A percentile compares a stretch with the other conserved stretches of the same genome.
phyloP scores from a whole-genome alignment of 2,888 invertebrate genomes.

The Apoderus coryli region DNA sequence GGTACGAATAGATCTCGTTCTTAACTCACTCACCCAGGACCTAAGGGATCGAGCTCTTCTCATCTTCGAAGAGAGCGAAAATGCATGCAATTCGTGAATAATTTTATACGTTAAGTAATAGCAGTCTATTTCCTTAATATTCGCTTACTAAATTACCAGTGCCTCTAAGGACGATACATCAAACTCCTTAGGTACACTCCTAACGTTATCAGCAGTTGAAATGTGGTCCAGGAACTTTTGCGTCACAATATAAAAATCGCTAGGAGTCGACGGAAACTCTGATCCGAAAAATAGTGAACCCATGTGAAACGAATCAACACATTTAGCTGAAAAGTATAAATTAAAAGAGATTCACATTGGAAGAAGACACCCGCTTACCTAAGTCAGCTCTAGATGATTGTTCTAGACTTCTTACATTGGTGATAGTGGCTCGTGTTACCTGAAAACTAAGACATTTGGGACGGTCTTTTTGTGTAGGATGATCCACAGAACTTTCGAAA shows the following conservation, averaged over 20 bases:
- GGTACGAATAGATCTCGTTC: no score
- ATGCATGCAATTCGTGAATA: no score
- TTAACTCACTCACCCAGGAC: no score
- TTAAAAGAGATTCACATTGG: no score
- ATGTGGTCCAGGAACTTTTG: conserved; percentile 68
- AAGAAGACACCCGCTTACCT: no score
- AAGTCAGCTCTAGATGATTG: conserved; percentile 57
- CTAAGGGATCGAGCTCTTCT: no score
- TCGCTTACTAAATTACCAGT: conserved; percentile 24
- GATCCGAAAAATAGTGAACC: conserved; percentile 59
- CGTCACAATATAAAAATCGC: conserved; percentile 63
- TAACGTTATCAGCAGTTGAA: conserved; percentile 35
- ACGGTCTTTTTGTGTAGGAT: conserved; percentile 69
- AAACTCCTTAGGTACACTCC: conserved; percentile 27
- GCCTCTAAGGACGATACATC: conserved; percentile 24
- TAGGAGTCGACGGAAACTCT: conserved; percentile 58
- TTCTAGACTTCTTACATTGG: conserved; percentile 51
- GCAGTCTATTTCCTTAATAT: not conserved
- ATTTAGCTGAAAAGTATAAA: conserved; percentile 42
- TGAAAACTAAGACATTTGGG: conserved; percentile 78
- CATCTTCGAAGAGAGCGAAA: no score
- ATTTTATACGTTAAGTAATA: no score
- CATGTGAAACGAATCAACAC: conserved; percentile 62
- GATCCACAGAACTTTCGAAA: conserved; percentile 61
- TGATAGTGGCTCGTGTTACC: conserved; percentile 59